Conservation (phyloP, 2,113 vertebrate genomes). For the Zootoca vivipara region DNA sequence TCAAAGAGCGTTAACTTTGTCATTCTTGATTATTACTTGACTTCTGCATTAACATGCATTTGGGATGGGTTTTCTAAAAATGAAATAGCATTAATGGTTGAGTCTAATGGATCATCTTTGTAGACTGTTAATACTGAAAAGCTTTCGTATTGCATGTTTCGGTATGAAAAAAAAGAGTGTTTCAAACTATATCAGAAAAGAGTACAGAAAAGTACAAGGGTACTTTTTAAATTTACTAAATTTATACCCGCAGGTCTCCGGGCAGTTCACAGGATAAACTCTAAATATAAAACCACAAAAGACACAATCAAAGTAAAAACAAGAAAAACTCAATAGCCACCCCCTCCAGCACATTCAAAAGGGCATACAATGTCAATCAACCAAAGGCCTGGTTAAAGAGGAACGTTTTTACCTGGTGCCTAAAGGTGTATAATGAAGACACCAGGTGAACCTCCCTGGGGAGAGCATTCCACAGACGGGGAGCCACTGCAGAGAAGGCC, state of each 20-base stretch:
- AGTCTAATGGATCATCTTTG: conserved; percentile 47
- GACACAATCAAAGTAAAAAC: no score
- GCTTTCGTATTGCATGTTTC: conserved; percentile 22
- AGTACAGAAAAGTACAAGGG: conserved; percentile 19
- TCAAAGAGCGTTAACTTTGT: conserved; percentile 63
- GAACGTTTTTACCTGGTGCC: no score
- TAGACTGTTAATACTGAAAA: conserved; percentile 39
- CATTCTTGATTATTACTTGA: conserved; percentile 64
- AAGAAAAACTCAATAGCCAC: no score
- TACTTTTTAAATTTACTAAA: neutral
- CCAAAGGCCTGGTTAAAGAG: no score
- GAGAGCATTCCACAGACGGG: no score
- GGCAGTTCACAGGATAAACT: no score
- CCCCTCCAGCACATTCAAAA: no score
- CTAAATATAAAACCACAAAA: no score
- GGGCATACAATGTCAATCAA: no score
- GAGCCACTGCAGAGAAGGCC: no score
- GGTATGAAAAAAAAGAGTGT: conserved; percentile 47
- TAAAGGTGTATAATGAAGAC: no score
- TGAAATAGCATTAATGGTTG: conserved; percentile 57
- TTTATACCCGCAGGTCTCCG: neutral
- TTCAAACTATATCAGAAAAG: conserved; percentile 41
- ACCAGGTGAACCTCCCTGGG: no score
- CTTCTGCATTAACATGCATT: conserved; percentile 59
- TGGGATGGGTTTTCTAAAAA: conserved; percentile 39